These are phyloP conservation scores for Plagiodera versicolora DNA, from an alignment of 2,888 invertebrate genomes.

Conservation along the genomic window DNA sequence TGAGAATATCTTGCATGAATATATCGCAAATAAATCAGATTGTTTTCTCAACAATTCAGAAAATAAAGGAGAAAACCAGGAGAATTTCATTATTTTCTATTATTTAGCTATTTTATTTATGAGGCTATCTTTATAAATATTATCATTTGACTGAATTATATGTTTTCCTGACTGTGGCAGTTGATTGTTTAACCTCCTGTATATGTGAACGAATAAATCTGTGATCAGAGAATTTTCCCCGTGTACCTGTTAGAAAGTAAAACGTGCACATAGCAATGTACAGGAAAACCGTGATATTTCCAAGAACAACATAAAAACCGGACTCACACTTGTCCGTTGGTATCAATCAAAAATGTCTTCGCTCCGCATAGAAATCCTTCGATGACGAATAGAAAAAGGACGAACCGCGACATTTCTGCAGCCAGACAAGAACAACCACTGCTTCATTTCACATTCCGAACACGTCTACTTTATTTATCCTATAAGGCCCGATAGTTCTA, in stretches of 20 bases:
- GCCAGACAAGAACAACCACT: conserved; percentile 36
- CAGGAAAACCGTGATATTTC: not conserved
- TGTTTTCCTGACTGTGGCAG: no score
- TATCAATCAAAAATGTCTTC: conserved; percentile 13
- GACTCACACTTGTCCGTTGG: not conserved
- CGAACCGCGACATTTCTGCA: conserved; percentile 20
- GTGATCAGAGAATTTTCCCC: no score
- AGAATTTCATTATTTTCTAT: no score
- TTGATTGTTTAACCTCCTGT: no score
- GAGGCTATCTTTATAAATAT: no score
- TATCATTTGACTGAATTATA: no score
- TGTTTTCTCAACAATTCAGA: no score
- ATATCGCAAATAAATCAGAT: no score
- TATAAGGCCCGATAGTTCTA: conserved; percentile 37
- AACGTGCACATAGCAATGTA: not conserved
- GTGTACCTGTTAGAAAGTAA: not conserved
- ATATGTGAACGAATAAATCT: no score
- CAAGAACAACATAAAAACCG: not conserved
- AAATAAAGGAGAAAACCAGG: no score
- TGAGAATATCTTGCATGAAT: no score
- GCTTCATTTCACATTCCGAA: conserved; percentile 46
- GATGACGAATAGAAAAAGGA: conserved; percentile 26
- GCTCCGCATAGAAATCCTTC: conserved; percentile 25
- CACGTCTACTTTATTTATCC: conserved; percentile 49
- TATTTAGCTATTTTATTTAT: no score